Evolutionary conservation across 2,888 invertebrate species (phyloP), one percentile per base, ranked within the genome.

Genomic region (Mechanitis mazaeus): DNA sequence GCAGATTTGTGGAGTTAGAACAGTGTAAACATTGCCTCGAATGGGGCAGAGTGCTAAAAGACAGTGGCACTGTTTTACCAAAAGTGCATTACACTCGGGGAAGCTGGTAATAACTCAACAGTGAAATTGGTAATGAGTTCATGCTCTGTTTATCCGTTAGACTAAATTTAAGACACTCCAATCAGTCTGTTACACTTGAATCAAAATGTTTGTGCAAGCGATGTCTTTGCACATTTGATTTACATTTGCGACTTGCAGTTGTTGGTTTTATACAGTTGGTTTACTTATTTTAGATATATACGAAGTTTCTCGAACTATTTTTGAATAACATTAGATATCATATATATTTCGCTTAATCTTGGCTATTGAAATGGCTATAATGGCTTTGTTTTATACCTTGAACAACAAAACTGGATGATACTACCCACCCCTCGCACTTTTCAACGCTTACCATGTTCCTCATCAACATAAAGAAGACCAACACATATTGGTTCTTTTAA

Each of bases 1-100:
- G 50, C 50, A 50, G 50, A 50, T 50, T 47, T 50, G 50, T 50
- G 11, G 50, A 50, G 50, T 50, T 11, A 31, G 50, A 11, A 11
- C 7, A 9, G 31, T 50, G 50, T 50, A 50, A 50, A 50, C 50
- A 50, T 31, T 7, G 3, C 28, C 28, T 28, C 28, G 47, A 50
- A 31, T 20, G 20, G 20, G 20, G 31, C 50, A 9, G 50, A 50
- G 50, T 50, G 50, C 31, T 50, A 31, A 50, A 47, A 47, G 20
- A 50, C 53, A 45, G 38, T 63, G n/a, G 56, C 55, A 55, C 59
- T 45, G 54, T 58, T 63, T 55, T 47, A 46, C 56, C 46, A 38
- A 45, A 58, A 47, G 55, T 61, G 56, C 59, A 55, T 57, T 59
- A 50, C 56, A 56, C 64, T 46, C 55, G 42, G 28, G 35, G 28